Conservation (phyloP, 1,140 invertebrate species). For the Zaprionus africanus region DNA sequence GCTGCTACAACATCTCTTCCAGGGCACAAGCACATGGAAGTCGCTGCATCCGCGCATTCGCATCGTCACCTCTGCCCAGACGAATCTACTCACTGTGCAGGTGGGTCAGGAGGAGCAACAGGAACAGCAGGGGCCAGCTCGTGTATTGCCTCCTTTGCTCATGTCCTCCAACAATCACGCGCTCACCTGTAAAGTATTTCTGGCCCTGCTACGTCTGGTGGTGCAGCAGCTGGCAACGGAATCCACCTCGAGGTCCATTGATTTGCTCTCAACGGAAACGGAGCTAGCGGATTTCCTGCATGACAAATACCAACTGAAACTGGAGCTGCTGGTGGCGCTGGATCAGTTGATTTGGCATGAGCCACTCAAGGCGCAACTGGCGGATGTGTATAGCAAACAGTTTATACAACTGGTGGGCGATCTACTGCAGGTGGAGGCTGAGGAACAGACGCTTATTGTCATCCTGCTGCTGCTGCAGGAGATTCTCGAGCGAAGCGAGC, state of each 20-base stretch:
- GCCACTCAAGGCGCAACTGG: constrained; percentile 63
- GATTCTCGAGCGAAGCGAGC: constrained; percentile 55
- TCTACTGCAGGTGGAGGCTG: constrained; percentile 40
- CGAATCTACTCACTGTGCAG: constrained; percentile 32
- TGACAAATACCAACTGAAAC: constrained; percentile 60
- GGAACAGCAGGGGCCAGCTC: constrained; percentile 2
- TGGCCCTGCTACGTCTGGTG: constrained; percentile 57
- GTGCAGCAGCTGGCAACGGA: constrained; percentile 20
- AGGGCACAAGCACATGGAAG: constrained; percentile 26
- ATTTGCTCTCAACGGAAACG: constrained; percentile 60
- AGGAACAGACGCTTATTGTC: constrained; percentile 62
- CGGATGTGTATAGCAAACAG: constrained; percentile 45
- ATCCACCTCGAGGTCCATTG: constrained; percentile 8
- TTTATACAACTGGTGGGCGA: constrained; percentile 57
- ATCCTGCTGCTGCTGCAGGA: constrained; percentile 71
- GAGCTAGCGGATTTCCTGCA: constrained; percentile 68
- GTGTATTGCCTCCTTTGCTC: constrained; percentile 46
- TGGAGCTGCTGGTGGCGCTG: constrained; percentile 68
- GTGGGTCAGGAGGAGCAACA: constrained; percentile 42
- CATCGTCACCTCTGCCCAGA: constrained; percentile 11
- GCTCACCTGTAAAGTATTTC: constrained; percentile 69
- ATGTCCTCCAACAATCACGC: constrained; percentile 49
- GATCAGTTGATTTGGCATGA: constrained; percentile 66
- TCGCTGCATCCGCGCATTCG: constrained; percentile 53
- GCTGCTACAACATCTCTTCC: constrained; percentile 42